These are phyloP conservation scores for Reinhardtius hippoglossoides DNA, from an alignment of 2,113 vertebrate genomes.

Conservation along the genomic window DNA sequence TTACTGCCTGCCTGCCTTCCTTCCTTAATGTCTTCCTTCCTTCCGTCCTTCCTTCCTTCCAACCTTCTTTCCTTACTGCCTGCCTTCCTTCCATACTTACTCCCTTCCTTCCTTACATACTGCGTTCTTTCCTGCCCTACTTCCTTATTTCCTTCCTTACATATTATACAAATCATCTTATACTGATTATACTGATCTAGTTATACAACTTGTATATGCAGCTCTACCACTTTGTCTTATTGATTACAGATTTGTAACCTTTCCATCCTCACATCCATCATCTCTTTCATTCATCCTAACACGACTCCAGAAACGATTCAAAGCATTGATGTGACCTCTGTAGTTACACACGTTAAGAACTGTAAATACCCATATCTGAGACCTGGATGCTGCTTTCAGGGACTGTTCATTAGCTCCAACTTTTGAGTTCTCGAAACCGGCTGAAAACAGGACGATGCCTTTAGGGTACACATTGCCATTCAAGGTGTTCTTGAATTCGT, in stretches of 20 bases:
- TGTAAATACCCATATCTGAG: neutral
- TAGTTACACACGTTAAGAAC: neutral
- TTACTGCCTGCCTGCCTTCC: no score
- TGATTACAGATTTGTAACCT: neutral
- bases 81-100: no score
- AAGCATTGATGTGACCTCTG: neutral
- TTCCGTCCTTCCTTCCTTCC: no score
- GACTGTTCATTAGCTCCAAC: neutral
- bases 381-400: neutral
- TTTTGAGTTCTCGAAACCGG: neutral
- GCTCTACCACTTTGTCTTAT: neutral
- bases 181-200: no score
- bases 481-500: neutral
- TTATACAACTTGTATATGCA: no score
- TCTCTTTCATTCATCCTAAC: neutral
- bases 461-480: slow-evolving; percentile 8
- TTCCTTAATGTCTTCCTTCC: no score
- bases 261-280: neutral
- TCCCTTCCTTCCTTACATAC: no score
- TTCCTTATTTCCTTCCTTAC: no score
- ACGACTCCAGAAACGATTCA: neutral
- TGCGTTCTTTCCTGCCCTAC: no score
- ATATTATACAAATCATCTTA: no score
- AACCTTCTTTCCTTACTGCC: no score
- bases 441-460: slow-evolving; percentile 1